Conservation (phyloP, 2,113 vertebrate genomes). For the Mormyrus iriodes region DNA sequence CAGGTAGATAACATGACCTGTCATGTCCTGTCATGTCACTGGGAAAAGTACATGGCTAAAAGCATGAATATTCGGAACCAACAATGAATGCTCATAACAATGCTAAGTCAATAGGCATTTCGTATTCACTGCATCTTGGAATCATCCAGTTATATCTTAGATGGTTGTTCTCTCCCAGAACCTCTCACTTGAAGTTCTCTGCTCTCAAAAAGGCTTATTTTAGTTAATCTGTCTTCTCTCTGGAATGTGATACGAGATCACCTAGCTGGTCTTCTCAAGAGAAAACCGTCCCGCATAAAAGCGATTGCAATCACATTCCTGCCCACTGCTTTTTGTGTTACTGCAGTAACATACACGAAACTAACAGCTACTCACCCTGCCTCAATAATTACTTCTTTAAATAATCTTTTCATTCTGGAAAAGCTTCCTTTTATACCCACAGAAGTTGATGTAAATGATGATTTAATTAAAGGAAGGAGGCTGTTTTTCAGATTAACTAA, state of each 20-base stretch:
- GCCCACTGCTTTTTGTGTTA: not conserved
- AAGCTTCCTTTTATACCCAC: not conserved
- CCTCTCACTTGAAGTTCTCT: not conserved
- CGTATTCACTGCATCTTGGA: not conserved
- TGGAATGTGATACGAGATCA: not conserved
- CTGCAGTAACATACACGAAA: not conserved
- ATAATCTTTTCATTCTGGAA: not conserved
- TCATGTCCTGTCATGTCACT: not conserved
- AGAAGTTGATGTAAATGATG: not conserved
- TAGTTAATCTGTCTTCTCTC: not conserved
- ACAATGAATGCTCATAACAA: not conserved
- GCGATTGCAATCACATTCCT: not conserved
- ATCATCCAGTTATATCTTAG: not conserved
- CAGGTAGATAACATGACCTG: not conserved
- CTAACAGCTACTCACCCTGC: not conserved
- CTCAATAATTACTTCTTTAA: not conserved
- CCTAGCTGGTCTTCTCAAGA: not conserved
- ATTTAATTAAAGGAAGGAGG: not conserved
- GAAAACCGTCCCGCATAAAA: not conserved
- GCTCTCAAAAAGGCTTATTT: not conserved
- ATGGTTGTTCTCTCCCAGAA: not conserved
- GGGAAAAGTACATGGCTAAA: not conserved
- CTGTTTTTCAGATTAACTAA: not conserved
- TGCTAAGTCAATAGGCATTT: not conserved
- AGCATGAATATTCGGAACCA: not conserved